These are phyloP conservation scores for Julus scanicus DNA, from an alignment of 2,888 invertebrate species.

Conservation along the genomic window DNA sequence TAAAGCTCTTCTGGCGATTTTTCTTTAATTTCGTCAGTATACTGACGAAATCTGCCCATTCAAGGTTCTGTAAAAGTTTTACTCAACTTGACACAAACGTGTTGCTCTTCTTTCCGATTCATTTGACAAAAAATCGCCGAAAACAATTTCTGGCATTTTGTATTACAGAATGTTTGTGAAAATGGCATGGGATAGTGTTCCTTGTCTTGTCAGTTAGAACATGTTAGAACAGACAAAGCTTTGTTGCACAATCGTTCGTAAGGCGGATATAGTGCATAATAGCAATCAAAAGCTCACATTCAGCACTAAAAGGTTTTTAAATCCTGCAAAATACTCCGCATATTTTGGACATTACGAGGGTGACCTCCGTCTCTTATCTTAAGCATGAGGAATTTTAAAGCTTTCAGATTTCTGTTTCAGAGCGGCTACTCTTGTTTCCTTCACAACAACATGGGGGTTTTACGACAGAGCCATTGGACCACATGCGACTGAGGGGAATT, in stretches of 20 bases:
- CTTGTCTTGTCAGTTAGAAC: background rate
- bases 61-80: no score
- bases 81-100: no score
- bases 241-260: background rate
- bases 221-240: background rate
- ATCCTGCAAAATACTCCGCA: background rate
- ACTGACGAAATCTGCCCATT: no score
- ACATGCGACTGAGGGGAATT: constrained; percentile 39
- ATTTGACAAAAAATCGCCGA: no score
- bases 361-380: constrained; percentile 6
- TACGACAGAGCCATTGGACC: constrained; percentile 31
- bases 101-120: no score
- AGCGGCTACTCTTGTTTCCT: constrained; percentile 3
- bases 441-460: constrained; percentile 20
- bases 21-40: no score
- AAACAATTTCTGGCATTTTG: no score
- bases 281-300: background rate
- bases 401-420: constrained; percentile 3
- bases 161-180: no score
- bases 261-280: background rate
- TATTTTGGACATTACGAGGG: background rate
- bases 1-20: no score
- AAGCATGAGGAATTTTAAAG: background rate
- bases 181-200: background rate
- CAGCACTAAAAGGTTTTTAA: background rate